Base-by-base conservation (phyloP, 1,140 invertebrate species). In the Medauroidea extradentata region DNA sequence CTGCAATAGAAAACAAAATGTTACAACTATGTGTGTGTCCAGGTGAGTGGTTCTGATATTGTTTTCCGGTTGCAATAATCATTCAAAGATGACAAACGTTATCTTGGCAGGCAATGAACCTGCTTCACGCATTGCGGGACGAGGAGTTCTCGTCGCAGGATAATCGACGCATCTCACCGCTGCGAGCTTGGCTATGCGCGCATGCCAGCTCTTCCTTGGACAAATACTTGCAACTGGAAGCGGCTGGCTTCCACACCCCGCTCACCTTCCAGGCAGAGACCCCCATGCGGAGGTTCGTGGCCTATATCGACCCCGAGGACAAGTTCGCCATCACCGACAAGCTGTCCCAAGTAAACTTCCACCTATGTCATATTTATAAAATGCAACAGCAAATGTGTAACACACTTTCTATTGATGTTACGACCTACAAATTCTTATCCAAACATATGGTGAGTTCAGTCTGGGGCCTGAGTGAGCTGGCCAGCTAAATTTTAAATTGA, bases 291-390 rank as follows among this genome's bases (percentile, higher is more conserved):
- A 89, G 89, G 70, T 96, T 97, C 76, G 87, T 90, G 1, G 94
- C 94, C 8, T 94, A 93, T 67, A 98, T 98, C 65, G 95, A 98
- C 76, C 89, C 90, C 11, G 93, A 96, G 60, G 84, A 96, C 69
- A 86, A 90, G 72, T 96, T 96, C 77, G 82, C 82, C 55, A 82
- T 89, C 57, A 89, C 91, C 75, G 94, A 98, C 73, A 96, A 96
- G 78, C 75, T 98, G 46, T 98, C 94, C 14, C 94, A 96, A 79
- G 89, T 91, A 50, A 54, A 53, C 11, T 44, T 34, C 29, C 5
- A 4, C 29, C 29, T n/a, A n/a, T n/a, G n/a, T n/a, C n/a, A n/a
- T n/a, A n/a, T n/a, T n/a, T n/a, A n/a, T n/a, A n/a, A n/a, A n/a
- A n/a, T n/a, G n/a, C n/a, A n/a, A n/a, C n/a, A n/a, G n/a, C n/a